Base-by-base conservation (phyloP, 2,888 invertebrate genomes). In the Drosophila anceps region DNA sequence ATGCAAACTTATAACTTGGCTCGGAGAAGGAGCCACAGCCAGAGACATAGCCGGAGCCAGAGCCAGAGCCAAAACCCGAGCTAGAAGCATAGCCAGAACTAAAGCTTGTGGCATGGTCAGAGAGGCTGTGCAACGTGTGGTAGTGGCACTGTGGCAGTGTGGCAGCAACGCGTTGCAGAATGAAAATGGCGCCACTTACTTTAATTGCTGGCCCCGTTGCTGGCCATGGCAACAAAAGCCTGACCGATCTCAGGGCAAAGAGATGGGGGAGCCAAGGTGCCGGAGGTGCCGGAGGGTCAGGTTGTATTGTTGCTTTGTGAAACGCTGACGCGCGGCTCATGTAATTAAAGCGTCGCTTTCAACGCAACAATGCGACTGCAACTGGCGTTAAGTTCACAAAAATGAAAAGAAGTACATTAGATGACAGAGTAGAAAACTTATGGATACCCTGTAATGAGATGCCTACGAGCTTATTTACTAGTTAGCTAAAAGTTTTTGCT, bases 181-280 rank as follows among this genome's bases (percentile, higher is more conserved):
- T 65, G 74, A 82, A 82, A 85, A 82, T 88, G 81, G 70, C 68
- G 80, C 75, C 84, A 85, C 84, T 85, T 85, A 85, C 88, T 90
- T 88, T 85, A 85, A 85, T 85, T 90, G 84, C 73, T 76, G 60
- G 44, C 43, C 65, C 50, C 39, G 61, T 84, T 90, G 90, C 73
- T 71, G 53, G 44, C 35, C 65, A 35, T 18, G 66, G 48, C 61
- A 67, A 80, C 76, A 76, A 76, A 58, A 64, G 70, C 76, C 60
- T 50, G 50, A 46, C 48, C 39, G 44, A 18, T 12, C 50, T 10
- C 20, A n/a, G 29, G 29, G n/a, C 35, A 27, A 18, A 1, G 54
- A 9, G 35, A 4, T 24, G 5, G 15, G 13, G 41, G 15, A 13
- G 46, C 24, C 12, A 12, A 12, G 35, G 27, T 29, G 7, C 10